phyloP scores from a whole-genome alignment of 2,113 vertebrate genomes.

The Trichomycterus rosablanca region DNA sequence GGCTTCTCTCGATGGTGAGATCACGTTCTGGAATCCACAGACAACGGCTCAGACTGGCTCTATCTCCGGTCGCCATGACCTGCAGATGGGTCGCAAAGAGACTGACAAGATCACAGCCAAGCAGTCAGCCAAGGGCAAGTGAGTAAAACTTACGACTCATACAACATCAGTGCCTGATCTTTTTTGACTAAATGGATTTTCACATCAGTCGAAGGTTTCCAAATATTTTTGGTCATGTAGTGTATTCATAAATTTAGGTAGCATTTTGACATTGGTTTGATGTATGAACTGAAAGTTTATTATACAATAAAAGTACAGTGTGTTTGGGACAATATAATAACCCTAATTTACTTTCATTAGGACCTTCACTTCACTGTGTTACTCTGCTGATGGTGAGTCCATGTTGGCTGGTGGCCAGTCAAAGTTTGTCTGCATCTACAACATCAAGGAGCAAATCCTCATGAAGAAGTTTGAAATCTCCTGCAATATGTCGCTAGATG shows the following conservation, averaged over 20 bases:
- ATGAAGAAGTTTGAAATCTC: slow-evolving; percentile 96
- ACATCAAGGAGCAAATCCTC: slow-evolving; percentile 85
- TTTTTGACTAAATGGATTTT: no score
- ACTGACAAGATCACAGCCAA: slow-evolving; percentile 92
- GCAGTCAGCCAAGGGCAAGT: slow-evolving; percentile 90
- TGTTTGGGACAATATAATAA: no score
- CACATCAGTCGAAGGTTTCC: no score
- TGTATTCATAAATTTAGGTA: no score
- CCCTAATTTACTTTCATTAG: no score
- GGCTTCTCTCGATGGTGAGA: slow-evolving; percentile 82
- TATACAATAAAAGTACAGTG: no score
- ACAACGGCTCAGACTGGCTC: slow-evolving; percentile 76
- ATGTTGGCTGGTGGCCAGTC: slow-evolving; percentile 88
- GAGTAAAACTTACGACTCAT: no score
- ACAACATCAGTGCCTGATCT: no score
- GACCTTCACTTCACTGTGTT: slow-evolving; percentile 88
- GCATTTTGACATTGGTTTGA: no score
- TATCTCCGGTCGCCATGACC: slow-evolving; percentile 83
- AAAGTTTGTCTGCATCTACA: slow-evolving; percentile 94
- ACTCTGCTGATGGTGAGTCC: slow-evolving; percentile 87
- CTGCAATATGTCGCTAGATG: slow-evolving; percentile 90
- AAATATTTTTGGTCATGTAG: no score
- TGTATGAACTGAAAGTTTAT: no score
- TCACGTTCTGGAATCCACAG: slow-evolving; percentile 88
- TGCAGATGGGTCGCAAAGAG: slow-evolving; percentile 86